Base-by-base conservation (phyloP, 23 tunicate genomes). In the Botrylloides violaceus region DNA sequence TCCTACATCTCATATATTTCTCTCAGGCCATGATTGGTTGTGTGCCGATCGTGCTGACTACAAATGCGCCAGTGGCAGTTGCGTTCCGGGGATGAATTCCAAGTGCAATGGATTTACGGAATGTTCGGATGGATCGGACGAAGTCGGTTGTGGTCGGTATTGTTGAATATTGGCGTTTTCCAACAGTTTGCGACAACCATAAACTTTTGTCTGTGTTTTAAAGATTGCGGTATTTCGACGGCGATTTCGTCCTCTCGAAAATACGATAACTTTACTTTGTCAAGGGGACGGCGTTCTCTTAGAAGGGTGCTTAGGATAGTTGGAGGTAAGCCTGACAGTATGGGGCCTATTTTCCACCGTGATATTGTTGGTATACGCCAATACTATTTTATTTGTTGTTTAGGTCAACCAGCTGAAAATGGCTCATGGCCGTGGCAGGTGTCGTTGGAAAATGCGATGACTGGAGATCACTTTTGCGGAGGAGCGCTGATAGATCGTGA, bases 391-490 rank as follows among this genome's bases (percentile, higher is more conserved):
- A n/a, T 15, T 9, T 15, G 15, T 15, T 43, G 53, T 43, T 43
- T 15, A 43, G 81, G 81, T 2, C 20, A 28, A 23, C 71, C 37
- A 4, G 59, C 81, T 26, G 36, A 18, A 6, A 35, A 49, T 25
- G 75, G 43, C 26, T 50, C 66, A 15, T 76, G 81, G 81, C 81
- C 81, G 21, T 76, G 81, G 81, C 81, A 76, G 38, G 81, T 65
- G 7, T 76, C 81, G 9, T 33, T 76, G 20, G 21, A 36, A 15
- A 76, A 4, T 19, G 23, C n/a, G 34, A 25, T 6, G 23, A 19
- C 59, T 23, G 34, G 75, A 3, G 60, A 28, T 6, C 81, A 76
- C 26, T 76, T 76, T 32, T 76, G 81, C 36, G 81, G 81, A 23
- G 81, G 75, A 18, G 26, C 81, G 2, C 27, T 76, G 21, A 65